Conservation (phyloP, 1,140 invertebrate genomes). For the Condylostylus longicornis region DNA sequence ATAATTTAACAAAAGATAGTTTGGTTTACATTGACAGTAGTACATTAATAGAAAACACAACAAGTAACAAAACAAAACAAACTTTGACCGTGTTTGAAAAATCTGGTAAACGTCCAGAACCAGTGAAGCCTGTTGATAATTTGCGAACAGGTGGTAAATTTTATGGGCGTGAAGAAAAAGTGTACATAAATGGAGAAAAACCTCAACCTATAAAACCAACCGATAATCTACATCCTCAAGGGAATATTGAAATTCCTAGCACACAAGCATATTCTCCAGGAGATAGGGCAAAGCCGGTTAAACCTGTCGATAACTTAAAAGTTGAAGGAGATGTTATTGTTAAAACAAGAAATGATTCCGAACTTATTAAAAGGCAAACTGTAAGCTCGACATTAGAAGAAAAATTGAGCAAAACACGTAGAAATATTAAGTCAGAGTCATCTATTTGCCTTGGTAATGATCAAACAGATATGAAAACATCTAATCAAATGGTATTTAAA, state of each 20-base stretch:
- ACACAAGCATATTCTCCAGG: slow-evolving; percentile 21
- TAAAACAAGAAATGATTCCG: slow-evolving; percentile 21
- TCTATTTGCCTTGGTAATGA: slow-evolving; percentile 46
- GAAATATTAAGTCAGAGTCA: slow-evolving; percentile 42
- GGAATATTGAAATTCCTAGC: slow-evolving; percentile 33
- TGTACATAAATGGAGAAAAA: slow-evolving; percentile 37
- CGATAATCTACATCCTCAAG: slow-evolving; percentile 40
- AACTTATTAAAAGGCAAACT: slow-evolving; percentile 1
- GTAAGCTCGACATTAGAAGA: background rate
- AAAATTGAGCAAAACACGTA: slow-evolving; percentile 15
- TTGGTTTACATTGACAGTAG: too few species aligned
- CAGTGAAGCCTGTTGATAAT: slow-evolving; percentile 34
- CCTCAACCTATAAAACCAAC: slow-evolving; percentile 40
- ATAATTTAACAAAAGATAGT: slow-evolving; percentile 32
- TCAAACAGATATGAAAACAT: slow-evolving; percentile 35
- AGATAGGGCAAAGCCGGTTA: slow-evolving; percentile 39
- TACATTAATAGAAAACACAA: too few species aligned
- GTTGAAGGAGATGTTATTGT: slow-evolving; percentile 44
- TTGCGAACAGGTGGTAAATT: slow-evolving; percentile 33
- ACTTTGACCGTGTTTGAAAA: too few species aligned
- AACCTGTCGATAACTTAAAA: slow-evolving; percentile 48
- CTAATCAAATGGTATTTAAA: slow-evolving; percentile 42
- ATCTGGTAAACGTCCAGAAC: slow-evolving; percentile 34
- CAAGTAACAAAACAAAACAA: too few species aligned
- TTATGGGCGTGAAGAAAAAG: slow-evolving; percentile 36